phyloP scores from a whole-genome alignment of 2,797 vertebrate genomes.

The Vireo griseus region DNA sequence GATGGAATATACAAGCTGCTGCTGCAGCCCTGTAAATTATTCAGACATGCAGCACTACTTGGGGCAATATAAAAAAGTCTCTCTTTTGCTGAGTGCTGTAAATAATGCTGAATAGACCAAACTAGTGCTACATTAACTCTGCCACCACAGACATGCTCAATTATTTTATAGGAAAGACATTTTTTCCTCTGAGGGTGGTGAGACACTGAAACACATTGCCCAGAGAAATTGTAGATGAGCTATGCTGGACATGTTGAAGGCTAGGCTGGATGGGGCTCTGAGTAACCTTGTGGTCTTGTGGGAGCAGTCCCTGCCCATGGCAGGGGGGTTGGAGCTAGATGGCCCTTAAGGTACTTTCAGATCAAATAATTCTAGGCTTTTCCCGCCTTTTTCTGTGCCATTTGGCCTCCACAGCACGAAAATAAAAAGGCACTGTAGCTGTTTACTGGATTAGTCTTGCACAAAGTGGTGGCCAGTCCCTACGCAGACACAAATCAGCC shows the following conservation, averaged over 20 bases:
- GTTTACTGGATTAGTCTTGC: not conserved
- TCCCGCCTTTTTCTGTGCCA: not conserved
- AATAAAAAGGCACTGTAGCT: not conserved
- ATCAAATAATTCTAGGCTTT: not conserved
- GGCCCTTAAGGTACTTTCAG: not conserved
- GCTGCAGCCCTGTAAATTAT: not conserved
- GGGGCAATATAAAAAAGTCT: not conserved
- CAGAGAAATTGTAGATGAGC: accelerated
- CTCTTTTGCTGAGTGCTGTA: not conserved
- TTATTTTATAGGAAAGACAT: not conserved
- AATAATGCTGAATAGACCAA: accelerated
- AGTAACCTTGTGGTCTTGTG: not conserved
- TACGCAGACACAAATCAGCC: not conserved
- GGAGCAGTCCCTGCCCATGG: not conserved
- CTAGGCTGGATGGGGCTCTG: accelerated
- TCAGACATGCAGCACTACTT: not conserved
- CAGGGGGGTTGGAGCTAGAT: not conserved
- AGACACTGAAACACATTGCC: not conserved
- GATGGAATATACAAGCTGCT: not conserved
- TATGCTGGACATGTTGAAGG: not conserved
- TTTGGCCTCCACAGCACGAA: not conserved
- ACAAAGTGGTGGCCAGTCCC: not conserved
- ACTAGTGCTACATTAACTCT: not conserved
- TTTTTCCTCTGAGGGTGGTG: not conserved
- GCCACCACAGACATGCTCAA: not conserved